Percentiles rank a stretch among this genome's conserved stretches.
Conservation (phyloP, 2,113 vertebrate species). For the Anas platyrhynchos region DNA sequence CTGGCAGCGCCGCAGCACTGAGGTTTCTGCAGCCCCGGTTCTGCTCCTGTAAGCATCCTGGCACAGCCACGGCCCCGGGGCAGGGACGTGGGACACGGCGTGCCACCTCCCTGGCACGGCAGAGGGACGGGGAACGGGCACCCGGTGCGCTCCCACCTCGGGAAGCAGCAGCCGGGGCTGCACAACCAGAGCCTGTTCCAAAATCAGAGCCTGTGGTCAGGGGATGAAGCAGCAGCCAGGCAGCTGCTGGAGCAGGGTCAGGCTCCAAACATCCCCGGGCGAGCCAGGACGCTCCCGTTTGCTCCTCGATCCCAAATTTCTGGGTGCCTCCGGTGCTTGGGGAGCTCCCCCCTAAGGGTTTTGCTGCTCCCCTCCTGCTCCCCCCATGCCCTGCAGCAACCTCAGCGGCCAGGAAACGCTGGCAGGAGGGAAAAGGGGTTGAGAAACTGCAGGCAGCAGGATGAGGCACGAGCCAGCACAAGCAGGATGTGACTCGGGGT, state of each 20-base stretch:
- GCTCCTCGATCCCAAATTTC: neutral
- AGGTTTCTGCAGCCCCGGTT: neutral
- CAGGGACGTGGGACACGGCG: neutral
- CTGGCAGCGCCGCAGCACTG: neutral
- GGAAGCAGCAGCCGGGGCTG: no score
- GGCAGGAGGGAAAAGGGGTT: constrained; percentile 21
- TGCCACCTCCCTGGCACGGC: neutral
- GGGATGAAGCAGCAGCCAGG: neutral
- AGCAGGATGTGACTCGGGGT: constrained; percentile 60
- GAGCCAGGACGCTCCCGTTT: neutral
- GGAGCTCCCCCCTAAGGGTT: neutral
- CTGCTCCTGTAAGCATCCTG: neutral
- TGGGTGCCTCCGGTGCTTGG: neutral
- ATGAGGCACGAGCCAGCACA: constrained; percentile 23
- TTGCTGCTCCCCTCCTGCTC: no score
- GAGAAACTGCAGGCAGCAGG: constrained; percentile 59
- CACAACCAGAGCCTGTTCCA: no score
- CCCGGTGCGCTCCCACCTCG: neutral
- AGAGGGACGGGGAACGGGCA: neutral
- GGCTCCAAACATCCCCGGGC: neutral
- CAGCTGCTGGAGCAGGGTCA: neutral
- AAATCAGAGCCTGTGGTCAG: rapidly evolving
- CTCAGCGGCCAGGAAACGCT: constrained; percentile 29
- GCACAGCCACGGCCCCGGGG: neutral
- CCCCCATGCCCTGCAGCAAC: neutral